Evolutionary conservation across 2,113 vertebrate species (phyloP).

Genomic region (Polypterus bichir): DNA sequence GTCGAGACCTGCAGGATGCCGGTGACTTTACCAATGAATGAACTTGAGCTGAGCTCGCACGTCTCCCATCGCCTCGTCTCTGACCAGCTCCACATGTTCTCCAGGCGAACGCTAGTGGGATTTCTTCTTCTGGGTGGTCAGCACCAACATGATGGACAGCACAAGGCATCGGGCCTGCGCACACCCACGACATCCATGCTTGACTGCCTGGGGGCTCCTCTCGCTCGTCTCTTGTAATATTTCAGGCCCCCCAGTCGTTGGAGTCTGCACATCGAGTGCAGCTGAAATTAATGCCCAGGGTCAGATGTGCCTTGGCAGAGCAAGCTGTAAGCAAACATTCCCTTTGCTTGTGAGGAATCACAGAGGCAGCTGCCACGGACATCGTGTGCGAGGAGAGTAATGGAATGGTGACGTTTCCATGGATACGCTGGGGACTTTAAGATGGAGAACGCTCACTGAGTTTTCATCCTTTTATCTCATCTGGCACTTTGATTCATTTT

Average conservation of each 20-base stretch:
- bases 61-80: too few species aligned
- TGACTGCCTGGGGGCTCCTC: not conserved
- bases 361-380: slow-evolving; percentile 49
- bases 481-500: too few species aligned
- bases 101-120: too few species aligned
- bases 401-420: slow-evolving; percentile 57
- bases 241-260: not conserved
- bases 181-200: not conserved
- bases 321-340: slow-evolving; percentile 44
- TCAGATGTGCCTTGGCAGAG: slow-evolving; percentile 22
- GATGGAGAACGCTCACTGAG: slow-evolving; percentile 32
- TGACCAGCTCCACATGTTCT: too few species aligned
- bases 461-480: not conserved
- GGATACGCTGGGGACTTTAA: slow-evolving; percentile 32
- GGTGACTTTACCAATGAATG: too few species aligned
- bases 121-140: too few species aligned
- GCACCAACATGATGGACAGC: not conserved
- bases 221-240: too few species aligned
- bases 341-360: slow-evolving; percentile 48
- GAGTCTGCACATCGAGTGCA: not conserved
- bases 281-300: slow-evolving; percentile 20
- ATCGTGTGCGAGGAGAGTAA: slow-evolving; percentile 45
- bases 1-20: too few species aligned
- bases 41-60: too few species aligned
- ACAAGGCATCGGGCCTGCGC: not conserved